Evolutionary conservation across 37 sponge, comb jelly and placozoan genomes (phyloP).

Genomic region (Ephydatia muelleri): DNA sequence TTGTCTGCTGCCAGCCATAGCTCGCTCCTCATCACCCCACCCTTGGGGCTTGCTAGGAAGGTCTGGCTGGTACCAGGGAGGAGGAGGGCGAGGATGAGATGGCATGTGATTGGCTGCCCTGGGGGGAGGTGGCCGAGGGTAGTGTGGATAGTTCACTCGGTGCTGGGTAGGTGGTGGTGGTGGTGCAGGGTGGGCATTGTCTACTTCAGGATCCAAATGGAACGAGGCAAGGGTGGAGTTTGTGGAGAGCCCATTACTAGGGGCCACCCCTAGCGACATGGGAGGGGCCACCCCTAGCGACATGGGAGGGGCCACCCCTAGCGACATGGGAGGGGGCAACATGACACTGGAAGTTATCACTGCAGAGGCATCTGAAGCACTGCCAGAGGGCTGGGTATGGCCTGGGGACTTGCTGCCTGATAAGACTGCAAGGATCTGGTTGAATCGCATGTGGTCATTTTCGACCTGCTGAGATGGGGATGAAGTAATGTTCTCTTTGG

Average conservation of each 20-base stretch:
- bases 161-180: background rate
- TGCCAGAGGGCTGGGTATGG: background rate
- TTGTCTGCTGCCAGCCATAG: background rate
- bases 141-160: background rate
- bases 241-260: background rate
- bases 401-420: conserved; percentile 29
- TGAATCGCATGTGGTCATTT: conserved; percentile 49
- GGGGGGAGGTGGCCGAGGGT: background rate
- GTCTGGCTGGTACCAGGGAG: background rate
- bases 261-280: background rate
- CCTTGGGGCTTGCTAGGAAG: background rate
- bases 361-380: background rate
- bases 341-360: background rate
- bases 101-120: background rate
- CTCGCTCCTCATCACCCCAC: conserved; percentile 5
- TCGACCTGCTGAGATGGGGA: background rate
- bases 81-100: background rate
- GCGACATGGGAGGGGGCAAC: background rate
- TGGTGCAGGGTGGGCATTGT: background rate
- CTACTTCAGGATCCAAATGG: background rate
- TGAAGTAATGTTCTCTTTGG: conserved; percentile 49
- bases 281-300: too few relatives aligned
- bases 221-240: background rate
- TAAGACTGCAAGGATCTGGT: conserved; percentile 58
- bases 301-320: too few relatives aligned